Percentiles rank a stretch among this genome's conserved stretches.
Evolutionary conservation across 2,888 invertebrate genomes (phyloP).

Genomic region (Augiades crinisus): DNA sequence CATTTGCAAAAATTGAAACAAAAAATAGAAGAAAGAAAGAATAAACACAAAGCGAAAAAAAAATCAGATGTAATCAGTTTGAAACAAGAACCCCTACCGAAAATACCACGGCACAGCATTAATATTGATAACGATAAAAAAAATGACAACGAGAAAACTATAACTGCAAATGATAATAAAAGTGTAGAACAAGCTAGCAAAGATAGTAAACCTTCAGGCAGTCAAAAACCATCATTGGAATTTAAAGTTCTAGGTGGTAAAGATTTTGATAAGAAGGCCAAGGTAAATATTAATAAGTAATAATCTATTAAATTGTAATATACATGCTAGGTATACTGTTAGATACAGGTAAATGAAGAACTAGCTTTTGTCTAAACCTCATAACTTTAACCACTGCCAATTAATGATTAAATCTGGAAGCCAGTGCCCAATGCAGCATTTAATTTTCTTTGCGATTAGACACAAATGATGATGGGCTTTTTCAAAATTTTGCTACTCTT

Average conservation of each 20-base stretch:
- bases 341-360: too few species aligned
- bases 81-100: constrained; percentile 23
- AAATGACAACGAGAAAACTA: neutral
- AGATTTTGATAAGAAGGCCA: constrained; percentile 79
- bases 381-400: too few species aligned
- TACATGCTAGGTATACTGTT: too few species aligned
- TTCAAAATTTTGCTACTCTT: too few species aligned
- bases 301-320: neutral
- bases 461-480: too few species aligned
- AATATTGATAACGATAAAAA: constrained; percentile 14
- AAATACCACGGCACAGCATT: neutral
- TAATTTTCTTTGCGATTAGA: too few species aligned
- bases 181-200: neutral
- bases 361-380: too few species aligned
- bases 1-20: constrained; percentile 81
- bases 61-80: constrained; percentile 29
- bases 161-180: neutral
- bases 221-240: constrained; percentile 44
- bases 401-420: too few species aligned
- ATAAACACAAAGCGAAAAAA: constrained; percentile 37
- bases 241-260: constrained; percentile 86
- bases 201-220: constrained; percentile 1
- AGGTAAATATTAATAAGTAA: constrained; percentile 53
- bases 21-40: constrained; percentile 81
- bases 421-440: too few species aligned